Base-by-base conservation (phyloP, 2,113 vertebrate genomes). In the Lophura nycthemera region DNA sequence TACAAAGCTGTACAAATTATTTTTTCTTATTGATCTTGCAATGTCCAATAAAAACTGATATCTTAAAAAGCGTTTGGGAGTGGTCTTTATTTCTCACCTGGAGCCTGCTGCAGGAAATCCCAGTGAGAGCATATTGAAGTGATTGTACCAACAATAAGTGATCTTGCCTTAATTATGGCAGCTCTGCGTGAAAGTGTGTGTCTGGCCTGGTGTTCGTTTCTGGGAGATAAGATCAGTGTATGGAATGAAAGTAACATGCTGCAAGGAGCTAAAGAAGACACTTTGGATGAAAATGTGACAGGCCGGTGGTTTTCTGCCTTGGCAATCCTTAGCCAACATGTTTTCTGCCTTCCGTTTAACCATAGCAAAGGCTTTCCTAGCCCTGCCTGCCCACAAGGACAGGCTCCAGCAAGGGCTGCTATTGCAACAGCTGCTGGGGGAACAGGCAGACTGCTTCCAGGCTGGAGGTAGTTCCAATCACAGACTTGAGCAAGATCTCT, bases 41-140 rank as follows among this genome's bases (percentile, higher is more conserved):
- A 96, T 93, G 95, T 96, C 95, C 92, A 98, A 97, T 98, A 98
- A 98, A 98, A 97, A 97, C 81, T 88, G 93, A 97, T 96, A 97
- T 88, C 97, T 96, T 97, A 91, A 11, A 89, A 89, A 82, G 84
- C 8, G 57, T 65, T 67, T 74, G 42, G 75, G 72, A 89, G 83
- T 91, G 36, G 20, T 79, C 90, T 89, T 59, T 77, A 4, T 93
- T 95, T 95, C 89, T 93, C 86, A 42, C 63, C 90, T 76, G 50
- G 69, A 88, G 56, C 64, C 48, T 83, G 54, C 88, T 73, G 77
- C 75, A 88, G 65, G 27, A 71, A 57, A 15, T 36, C 67, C 56
- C 19, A 8, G 11, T 29, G 71, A 40, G 5, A 8, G 11, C 13
- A 0, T 47, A 2, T 64, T 75, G 16, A 91, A 88, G 40, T 9